A percentile compares a stretch with the other conserved stretches of the same genome.
phyloP scores from a whole-genome alignment of 2,113 vertebrate species.

The Ardeotis arabs region DNA sequence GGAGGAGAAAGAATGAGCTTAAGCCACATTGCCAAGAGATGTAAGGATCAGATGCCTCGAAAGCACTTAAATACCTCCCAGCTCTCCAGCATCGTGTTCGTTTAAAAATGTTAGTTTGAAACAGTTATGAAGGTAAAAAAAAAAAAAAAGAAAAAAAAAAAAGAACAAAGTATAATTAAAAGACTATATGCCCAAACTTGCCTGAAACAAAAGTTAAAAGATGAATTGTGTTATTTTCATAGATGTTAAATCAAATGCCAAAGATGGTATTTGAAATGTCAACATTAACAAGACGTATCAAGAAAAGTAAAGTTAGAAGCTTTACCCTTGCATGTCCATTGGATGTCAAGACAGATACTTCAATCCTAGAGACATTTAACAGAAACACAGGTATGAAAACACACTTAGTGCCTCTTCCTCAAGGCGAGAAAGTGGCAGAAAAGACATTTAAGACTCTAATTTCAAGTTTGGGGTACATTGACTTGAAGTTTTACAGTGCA shows the following conservation, averaged over 20 bases:
- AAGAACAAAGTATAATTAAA: conserved; percentile 10
- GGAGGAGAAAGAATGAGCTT: neutral
- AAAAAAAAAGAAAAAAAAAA: conserved; percentile 17
- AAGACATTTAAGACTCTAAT: neutral
- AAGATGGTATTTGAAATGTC: neutral
- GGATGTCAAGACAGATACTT: neutral
- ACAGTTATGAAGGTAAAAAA: neutral
- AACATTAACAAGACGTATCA: neutral
- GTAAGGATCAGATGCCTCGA: neutral
- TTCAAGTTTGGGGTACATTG: neutral
- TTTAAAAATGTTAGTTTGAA: neutral
- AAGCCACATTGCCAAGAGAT: neutral
- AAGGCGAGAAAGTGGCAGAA: neutral
- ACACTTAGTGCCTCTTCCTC: neutral
- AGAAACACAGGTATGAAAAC: neutral
- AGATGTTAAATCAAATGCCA: conserved; percentile 3
- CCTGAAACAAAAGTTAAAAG: neutral
- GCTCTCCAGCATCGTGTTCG: neutral
- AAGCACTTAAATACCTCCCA: conserved; percentile 4
- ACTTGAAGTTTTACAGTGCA: neutral
- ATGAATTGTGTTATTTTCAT: neutral
- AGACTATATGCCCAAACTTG: conserved; percentile 12
- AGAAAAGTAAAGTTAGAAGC: neutral
- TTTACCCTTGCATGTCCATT: neutral
- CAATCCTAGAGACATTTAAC: neutral